Evolutionary conservation across 2,888 invertebrate species (phyloP), one percentile per base, ranked within the genome.

Genomic region (Caenorhabditis plicata): DNA sequence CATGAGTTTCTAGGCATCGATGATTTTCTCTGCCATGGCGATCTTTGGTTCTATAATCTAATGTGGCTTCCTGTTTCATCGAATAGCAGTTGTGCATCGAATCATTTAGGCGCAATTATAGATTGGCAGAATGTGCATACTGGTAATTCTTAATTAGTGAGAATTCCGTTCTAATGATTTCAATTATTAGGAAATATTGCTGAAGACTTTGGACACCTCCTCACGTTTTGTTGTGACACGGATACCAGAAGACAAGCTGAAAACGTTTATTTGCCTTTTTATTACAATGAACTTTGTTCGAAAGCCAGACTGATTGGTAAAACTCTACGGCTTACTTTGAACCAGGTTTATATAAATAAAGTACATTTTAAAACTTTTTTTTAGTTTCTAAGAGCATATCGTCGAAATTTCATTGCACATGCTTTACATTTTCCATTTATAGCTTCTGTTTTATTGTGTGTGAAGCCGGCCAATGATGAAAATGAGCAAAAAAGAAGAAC

Each of bases 91-190:
- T 20, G 26, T 3, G 54, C 56, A 7, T 64, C 64, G 0, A 57
- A 62, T 11, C 49, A 54, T n/a, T 35, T 68, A 15, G 63, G 65
- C 11, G 54, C 65, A 7, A 53, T 68, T 13, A 64, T 68, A 17
- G 68, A 68, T 44, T 68, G 68, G 68, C 68, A 68, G 31, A 65
- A 65, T 23, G 39, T 55, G 8, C 68, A 68, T 33, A 46, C 52
- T 19, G 68, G n/a, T n/a, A n/a, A n/a, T n/a, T n/a, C n/a, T n/a
- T n/a, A n/a, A n/a, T n/a, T n/a, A n/a, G n/a, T n/a, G n/a, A n/a
- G n/a, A n/a, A n/a, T n/a, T n/a, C n/a, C n/a, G n/a, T n/a, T n/a
- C n/a, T n/a, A n/a, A n/a, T n/a, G n/a, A n/a, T n/a, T n/a, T n/a
- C n/a, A n/a, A n/a, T n/a, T n/a, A n/a, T n/a, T n/a, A n/a, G n/a